These are phyloP conservation scores for Helarctos malayanus DNA, from an alignment of 2,797 vertebrate genomes.

Conservation along the genomic window DNA sequence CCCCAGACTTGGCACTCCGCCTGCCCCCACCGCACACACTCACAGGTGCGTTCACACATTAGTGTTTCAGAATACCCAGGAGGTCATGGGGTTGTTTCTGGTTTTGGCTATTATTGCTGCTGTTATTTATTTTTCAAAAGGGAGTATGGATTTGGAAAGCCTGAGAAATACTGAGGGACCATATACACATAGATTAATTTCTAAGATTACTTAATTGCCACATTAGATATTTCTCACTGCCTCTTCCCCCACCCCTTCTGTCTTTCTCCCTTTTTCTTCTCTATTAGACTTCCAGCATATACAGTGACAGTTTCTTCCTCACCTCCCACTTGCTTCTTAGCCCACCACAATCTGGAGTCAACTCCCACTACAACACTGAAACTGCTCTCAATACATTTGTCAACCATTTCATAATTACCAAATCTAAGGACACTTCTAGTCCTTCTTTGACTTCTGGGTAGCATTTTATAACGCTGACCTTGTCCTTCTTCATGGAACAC, in stretches of 20 bases:
- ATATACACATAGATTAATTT: constrained; percentile 17
- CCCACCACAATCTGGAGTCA: constrained; percentile 81
- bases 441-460: background rate
- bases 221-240: background rate
- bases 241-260: constrained; percentile 67
- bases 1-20: background rate
- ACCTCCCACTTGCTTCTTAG: constrained; percentile 72
- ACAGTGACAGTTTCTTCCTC: constrained; percentile 76
- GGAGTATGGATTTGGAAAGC: background rate
- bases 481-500: background rate
- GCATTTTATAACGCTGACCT: background rate
- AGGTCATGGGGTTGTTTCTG: background rate
- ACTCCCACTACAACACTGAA: constrained; percentile 64
- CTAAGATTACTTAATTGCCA: constrained; percentile 63
- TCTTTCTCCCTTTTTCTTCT: constrained; percentile 46
- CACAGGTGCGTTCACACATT: background rate
- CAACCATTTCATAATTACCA: background rate
- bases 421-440: constrained; percentile 26
- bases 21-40: too few relatives aligned
- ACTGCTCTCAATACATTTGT: constrained; percentile 36
- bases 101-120: background rate
- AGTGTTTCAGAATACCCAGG: background rate
- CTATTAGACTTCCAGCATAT: constrained; percentile 54
- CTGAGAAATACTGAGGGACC: background rate
- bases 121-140: background rate